phyloP scores from a whole-genome alignment of 1,140 invertebrate genomes.

The Papilio glaucus region DNA sequence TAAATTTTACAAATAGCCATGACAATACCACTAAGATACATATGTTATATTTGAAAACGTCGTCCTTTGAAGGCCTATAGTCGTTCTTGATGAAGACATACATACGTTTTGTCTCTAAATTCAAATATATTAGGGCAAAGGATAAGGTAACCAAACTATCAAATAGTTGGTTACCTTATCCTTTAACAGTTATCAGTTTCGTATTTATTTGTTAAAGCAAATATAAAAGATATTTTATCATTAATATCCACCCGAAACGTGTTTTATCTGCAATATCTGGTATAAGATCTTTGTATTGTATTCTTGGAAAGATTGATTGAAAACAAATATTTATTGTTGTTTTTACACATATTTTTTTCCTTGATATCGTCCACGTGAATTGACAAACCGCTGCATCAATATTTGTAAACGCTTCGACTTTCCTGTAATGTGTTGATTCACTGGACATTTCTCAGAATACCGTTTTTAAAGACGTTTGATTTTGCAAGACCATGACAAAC shows the following conservation, averaged over 20 bases:
- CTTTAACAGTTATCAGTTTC: background rate
- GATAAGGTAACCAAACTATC: background rate
- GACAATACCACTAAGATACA: too few species aligned
- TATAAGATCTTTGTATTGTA: background rate
- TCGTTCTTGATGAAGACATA: too few species aligned
- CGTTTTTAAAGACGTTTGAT: too few species aligned
- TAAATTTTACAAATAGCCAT: too few species aligned
- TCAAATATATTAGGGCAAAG: background rate
- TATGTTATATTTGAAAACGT: too few species aligned
- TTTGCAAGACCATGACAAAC: too few species aligned
- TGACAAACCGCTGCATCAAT: background rate
- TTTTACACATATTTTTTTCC: background rate
- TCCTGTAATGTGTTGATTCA: background rate
- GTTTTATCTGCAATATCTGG: constrained; percentile 9
- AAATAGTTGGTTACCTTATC: background rate
- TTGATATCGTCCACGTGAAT: constrained; percentile 16
- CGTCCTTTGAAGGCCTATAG: too few species aligned
- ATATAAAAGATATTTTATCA: background rate
- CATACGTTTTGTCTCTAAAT: too few species aligned
- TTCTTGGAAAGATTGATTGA: constrained; percentile 3
- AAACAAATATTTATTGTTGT: constrained; percentile 6
- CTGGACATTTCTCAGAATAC: background rate
- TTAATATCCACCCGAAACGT: background rate
- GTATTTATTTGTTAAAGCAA: background rate
- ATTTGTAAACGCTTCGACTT: background rate